Evolutionary conservation across 2,113 vertebrate species (phyloP).

Genomic region (Centropus unirufus): DNA sequence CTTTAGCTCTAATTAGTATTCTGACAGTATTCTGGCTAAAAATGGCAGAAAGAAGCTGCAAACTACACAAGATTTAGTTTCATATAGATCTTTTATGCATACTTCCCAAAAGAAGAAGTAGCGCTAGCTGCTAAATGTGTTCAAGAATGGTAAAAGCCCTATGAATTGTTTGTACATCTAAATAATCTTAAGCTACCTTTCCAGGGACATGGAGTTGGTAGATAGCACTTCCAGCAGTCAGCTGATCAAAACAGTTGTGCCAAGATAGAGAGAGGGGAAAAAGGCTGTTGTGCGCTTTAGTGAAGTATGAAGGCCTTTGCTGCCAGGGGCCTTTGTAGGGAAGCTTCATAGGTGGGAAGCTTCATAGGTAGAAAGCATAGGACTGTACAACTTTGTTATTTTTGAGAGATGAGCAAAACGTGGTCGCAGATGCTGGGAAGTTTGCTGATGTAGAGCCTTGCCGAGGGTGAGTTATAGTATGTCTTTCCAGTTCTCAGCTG

Average conservation of each 20-base stretch:
- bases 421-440: too few species aligned
- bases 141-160: background rate
- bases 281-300: background rate
- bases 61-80: background rate
- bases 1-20: background rate
- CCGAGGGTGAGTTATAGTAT: background rate
- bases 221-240: background rate
- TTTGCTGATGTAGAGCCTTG: background rate
- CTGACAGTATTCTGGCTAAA: background rate
- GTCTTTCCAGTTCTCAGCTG: background rate
- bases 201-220: background rate
- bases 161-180: background rate
- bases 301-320: background rate
- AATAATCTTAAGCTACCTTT: background rate
- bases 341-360: background rate
- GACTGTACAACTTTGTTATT: background rate
- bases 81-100: background rate
- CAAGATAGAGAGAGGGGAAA: background rate
- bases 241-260: background rate
- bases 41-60: background rate
- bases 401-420: background rate
- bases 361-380: background rate
- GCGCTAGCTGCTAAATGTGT: background rate
- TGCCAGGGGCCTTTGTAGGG: background rate
- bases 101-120: background rate